Conservation (phyloP, 1,140 invertebrate species). For the Aporrectodea caliginosa region DNA sequence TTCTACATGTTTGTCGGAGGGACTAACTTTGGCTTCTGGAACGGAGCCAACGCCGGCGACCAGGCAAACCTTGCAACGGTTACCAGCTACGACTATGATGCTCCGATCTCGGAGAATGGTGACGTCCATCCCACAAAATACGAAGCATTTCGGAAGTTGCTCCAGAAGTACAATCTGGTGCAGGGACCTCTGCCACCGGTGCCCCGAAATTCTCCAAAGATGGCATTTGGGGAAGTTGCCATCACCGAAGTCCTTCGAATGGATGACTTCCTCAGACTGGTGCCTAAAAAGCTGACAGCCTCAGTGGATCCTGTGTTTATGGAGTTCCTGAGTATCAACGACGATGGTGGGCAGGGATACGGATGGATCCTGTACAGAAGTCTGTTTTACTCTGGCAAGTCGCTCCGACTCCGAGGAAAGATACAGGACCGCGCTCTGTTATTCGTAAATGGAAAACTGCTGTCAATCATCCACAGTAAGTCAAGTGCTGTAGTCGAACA, state of each 20-base stretch:
- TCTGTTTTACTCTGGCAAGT: not conserved
- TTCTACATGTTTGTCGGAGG: conserved; percentile 63
- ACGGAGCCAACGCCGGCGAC: conserved; percentile 57
- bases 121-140: conserved; percentile 39
- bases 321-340: not conserved
- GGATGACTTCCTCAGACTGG: not conserved
- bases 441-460: not conserved
- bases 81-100: conserved; percentile 37
- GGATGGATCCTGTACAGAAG: conserved; percentile 6
- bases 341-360: not conserved
- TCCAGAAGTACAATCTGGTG: not conserved
- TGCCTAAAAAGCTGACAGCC: not conserved
- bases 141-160: conserved; percentile 42
- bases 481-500: not conserved
- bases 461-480: not conserved
- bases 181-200: not conserved
- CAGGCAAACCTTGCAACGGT: conserved; percentile 6
- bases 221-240: not conserved
- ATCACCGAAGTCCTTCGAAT: not conserved
- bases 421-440: not conserved
- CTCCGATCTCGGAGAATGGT: conserved; percentile 55
- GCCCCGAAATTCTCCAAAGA: not conserved
- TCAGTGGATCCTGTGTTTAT: not conserved
- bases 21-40: conserved; percentile 65
- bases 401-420: not conserved